Evolutionary conservation across 2,797 vertebrate species (phyloP), one percentile per base, ranked within the genome.

Genomic region (Danio choprae): DNA sequence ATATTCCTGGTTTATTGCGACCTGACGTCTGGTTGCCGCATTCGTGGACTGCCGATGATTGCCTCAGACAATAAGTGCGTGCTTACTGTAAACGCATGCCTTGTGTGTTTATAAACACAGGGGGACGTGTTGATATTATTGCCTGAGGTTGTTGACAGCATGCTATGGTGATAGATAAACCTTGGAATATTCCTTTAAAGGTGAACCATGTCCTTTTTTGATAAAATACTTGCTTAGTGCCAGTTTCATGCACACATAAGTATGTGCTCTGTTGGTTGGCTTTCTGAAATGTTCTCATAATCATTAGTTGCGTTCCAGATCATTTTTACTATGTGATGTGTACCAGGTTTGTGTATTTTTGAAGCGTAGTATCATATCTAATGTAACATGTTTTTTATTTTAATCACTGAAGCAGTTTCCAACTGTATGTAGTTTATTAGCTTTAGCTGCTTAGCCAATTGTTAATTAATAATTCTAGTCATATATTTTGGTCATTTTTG

Each of bases 81-180:
- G 60, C 48, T 64, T 72, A 46, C 50, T 79, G 77, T 80, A 80
- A 80, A 80, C n/a, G 9, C 9, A 11, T 53, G 56, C 60, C 58
- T 50, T 0, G 1, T 43, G 56, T 56, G 58, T 80, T 79, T 64
- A 80, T 64, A 64, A 72, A 73, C 68, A 12, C 22, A 10, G 59
- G 36, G 6, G 40, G 59, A 64, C 7, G 7, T 71, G 59, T 80
- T 46, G 59, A 70, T 70, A 70, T 59, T 8, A 69, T 59, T 78
- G 46, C 10, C 46, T 53, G 68, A 15, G 46, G 15, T 44, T 11
- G 38, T 15, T 7, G 20, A 55, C 58, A 44, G 59, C 40, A 10
- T 56, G 15, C 6, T 22, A 48, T 20, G 29, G 13, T 29, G 56
- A 20, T 50, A 79, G 43, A 13, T 38, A 46, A 16, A 41, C 22